Base-by-base conservation (phyloP, 2,797 vertebrate species). In the Strix occidentalis region DNA sequence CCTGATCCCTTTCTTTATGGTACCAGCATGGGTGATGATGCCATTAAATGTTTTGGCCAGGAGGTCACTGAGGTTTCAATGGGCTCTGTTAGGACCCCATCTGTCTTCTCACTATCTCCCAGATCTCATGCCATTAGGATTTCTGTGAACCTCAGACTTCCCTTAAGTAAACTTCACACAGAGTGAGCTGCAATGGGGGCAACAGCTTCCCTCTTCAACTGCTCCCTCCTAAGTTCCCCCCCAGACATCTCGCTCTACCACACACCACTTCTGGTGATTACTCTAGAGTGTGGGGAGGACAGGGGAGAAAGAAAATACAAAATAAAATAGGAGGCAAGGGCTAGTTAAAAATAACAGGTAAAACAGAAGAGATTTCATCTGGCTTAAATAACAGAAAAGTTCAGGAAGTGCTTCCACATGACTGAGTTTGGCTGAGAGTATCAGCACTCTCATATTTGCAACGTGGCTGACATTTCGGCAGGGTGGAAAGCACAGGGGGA, bases 281-380 rank as follows among this genome's bases (percentile, higher is more conserved):
- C 29, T 51, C 19, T 12, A 65, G 16, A 65, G 10, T 0, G 0
- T 43, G 4, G 12, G n/a, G 17, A 48, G 16, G 31, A 74, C 6
- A 19, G 60, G 57, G 26, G n/a, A 3, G 20, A 69, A 68, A 51
- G 14, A 20, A 79, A 83, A 35, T 13, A 63, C 15, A 53, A 79
- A 84, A 54, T 37, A 84, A 41, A 87, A 68, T 1, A 69, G 16
- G 14, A 70, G 13, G 37, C 24, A 60, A 70, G 16, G 24, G 19
- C 29, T 68, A 39, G 29, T 71, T 58, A 84, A 71, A 79, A 89
- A 43, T 16, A 66, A 33, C 6, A 48, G 33, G 19, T 53, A 64
- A 72, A 89, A 43, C 31, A 76, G 53, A 63, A 65, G 18, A 45
- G 13, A 39, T 80, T 87, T 87, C 19, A 90, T 48, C 64, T 64